phyloP scores from a whole-genome alignment of 1,140 invertebrate genomes.

The Drosophila ercepeae region DNA sequence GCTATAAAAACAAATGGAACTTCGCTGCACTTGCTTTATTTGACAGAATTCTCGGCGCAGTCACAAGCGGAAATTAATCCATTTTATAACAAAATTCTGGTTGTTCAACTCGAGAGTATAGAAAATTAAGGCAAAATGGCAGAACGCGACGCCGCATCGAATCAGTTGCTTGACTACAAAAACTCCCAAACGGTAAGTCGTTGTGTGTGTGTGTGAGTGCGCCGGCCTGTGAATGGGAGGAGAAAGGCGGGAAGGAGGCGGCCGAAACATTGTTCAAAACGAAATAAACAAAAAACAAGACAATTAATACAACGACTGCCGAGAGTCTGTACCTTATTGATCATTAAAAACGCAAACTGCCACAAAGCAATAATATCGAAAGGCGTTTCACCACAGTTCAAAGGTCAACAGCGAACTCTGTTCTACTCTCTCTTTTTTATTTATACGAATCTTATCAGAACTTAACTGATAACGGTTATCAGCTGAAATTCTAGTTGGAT shows the following conservation, averaged over 20 bases:
- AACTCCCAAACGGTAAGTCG: conserved; percentile 86
- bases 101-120: conserved; percentile 25
- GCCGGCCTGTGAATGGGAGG: conserved; percentile 28
- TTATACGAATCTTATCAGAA: conserved; percentile 24
- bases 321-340: conserved; percentile 29
- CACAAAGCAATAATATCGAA: conserved; percentile 4
- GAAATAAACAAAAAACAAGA: conserved; percentile 36
- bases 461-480: conserved; percentile 23
- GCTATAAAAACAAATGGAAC: conserved; percentile 64
- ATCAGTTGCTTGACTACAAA: conserved; percentile 89
- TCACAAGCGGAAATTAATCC: background rate
- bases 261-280: conserved; percentile 16
- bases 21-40: conserved; percentile 47
- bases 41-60: conserved; percentile 54
- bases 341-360: conserved; percentile 9
- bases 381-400: conserved; percentile 22
- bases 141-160: conserved; percentile 87
- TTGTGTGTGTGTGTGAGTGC: conserved; percentile 82
- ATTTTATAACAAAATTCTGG: conserved; percentile 54
- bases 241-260: conserved; percentile 12
- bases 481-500: conserved; percentile 10
- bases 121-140: conserved; percentile 81
- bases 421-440: conserved; percentile 1
- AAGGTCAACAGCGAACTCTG: conserved; percentile 28
- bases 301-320: conserved; percentile 15